Percentiles rank a stretch among this genome's conserved stretches.
Evolutionary conservation across 2,113 vertebrate genomes (phyloP).

Genomic region (Synodontis membranacea): DNA sequence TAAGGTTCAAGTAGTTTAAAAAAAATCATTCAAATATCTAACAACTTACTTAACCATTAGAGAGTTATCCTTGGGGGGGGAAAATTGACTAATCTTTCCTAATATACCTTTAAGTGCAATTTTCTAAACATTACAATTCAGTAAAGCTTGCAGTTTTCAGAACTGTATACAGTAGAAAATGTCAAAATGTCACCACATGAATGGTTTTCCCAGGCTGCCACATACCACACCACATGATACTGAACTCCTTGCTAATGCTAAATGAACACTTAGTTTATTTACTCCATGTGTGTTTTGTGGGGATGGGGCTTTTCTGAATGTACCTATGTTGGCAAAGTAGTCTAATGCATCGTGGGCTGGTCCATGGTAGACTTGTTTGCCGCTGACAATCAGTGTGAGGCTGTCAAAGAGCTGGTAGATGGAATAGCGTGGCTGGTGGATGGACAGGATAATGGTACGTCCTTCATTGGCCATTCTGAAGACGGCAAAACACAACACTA

Average conservation of each 20-base stretch:
- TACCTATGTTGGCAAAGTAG: slow-evolving; percentile 83
- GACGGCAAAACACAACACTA: neutral
- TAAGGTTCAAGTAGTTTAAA: no score
- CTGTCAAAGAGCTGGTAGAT: slow-evolving; percentile 92
- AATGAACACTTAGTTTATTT: neutral
- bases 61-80: neutral
- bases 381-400: slow-evolving; percentile 83
- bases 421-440: slow-evolving; percentile 94
- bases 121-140: neutral
- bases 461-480: slow-evolving; percentile 84
- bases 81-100: neutral
- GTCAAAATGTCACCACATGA: neutral
- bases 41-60: neutral
- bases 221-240: neutral
- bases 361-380: slow-evolving; percentile 86
- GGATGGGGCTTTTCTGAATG: neutral
- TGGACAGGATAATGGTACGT: slow-evolving; percentile 90
- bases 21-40: no score
- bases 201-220: neutral
- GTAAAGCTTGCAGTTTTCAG: neutral
- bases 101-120: neutral
- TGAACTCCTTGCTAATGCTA: neutral
- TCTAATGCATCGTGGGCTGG: slow-evolving; percentile 75
- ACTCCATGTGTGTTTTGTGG: neutral
- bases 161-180: neutral